These are phyloP conservation scores for Balaeniceps rex DNA, from an alignment of 2,113 vertebrate genomes.

Conservation along the genomic window DNA sequence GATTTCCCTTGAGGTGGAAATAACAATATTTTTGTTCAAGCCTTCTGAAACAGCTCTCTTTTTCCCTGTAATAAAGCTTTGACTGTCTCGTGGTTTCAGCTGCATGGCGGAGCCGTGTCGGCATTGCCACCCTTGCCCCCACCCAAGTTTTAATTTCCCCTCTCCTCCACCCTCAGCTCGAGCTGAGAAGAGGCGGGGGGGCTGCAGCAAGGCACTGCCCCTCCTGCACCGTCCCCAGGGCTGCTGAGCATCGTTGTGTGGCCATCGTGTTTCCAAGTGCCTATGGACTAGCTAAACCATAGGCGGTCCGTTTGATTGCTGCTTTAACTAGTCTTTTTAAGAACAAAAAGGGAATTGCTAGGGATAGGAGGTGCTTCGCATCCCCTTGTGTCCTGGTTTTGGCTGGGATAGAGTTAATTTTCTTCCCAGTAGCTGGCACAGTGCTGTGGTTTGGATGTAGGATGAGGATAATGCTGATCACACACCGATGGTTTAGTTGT, in stretches of 20 bases:
- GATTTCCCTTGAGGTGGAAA: background rate
- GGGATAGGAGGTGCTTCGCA: background rate
- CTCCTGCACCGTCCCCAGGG: background rate
- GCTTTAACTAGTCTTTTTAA: background rate
- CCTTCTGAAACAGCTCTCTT: background rate
- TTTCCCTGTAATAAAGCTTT: background rate
- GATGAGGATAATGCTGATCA: too few species aligned
- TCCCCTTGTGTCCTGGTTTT: too few species aligned
- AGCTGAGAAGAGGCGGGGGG: background rate
- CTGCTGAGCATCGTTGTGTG: background rate
- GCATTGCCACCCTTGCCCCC: background rate
- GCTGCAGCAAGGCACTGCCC: background rate
- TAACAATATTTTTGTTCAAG: background rate
- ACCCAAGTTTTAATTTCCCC: background rate
- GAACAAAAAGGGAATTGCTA: too few species aligned
- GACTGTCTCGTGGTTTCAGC: accelerated
- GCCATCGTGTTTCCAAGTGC: accelerated
- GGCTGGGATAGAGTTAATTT: too few species aligned
- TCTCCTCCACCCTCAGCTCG: background rate
- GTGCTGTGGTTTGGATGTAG: too few species aligned
- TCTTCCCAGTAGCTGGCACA: too few species aligned
- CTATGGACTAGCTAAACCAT: accelerated
- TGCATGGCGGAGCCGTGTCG: background rate
- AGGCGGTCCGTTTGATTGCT: accelerated
- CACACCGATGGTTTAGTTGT: too few species aligned